Evolutionary conservation across 2,797 vertebrate genomes (phyloP), one percentile per base, ranked within the genome.

Genomic region (Valencia hispanica): DNA sequence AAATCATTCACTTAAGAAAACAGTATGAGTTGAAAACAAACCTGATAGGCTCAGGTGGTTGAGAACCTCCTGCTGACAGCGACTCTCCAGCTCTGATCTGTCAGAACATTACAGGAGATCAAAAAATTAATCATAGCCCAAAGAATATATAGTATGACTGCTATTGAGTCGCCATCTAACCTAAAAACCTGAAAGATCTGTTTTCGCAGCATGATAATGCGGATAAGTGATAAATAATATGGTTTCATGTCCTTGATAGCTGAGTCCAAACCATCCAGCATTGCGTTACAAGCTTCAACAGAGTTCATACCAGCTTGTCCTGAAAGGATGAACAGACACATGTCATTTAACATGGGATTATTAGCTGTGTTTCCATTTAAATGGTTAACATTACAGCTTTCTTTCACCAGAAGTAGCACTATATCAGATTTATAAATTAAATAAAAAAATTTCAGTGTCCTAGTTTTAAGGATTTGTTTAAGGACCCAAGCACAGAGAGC

Each of bases 221-320:
- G 91, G 68, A 94, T 87, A 10, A 91, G 77, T 1, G 80, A 81
- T 12, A 95, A 77, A 27, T 43, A 77, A 7, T 48, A 68, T 55
- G 84, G 80, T n/a, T 79, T 88, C 9, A 85, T 22, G 8, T 87
- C 78, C 8, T 1, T 83, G n/a, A 94, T 82, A 11, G 90, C 85
- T 2, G 78, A 25, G 1, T 84, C 77, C 27, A 95, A 80, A 0
- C 92, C 90, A 20, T 93, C 92, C 68, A 94, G 48, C 90, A 94
- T 93, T 65, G 88, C 86, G 82, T 80, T 89, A 70, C 91, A 89
- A 1, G 92, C 91, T 57, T 9, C 47, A 11, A 0, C 1, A 2
- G 3, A 34, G 69, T 89, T 50, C 82, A 94, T 66, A 4, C 79
- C 75, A 34, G 15, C 92, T 1, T 0, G 30, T 73, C 94, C 94